Conservation (phyloP, 2,113 vertebrate genomes). For the Mus spicilegus region DNA sequence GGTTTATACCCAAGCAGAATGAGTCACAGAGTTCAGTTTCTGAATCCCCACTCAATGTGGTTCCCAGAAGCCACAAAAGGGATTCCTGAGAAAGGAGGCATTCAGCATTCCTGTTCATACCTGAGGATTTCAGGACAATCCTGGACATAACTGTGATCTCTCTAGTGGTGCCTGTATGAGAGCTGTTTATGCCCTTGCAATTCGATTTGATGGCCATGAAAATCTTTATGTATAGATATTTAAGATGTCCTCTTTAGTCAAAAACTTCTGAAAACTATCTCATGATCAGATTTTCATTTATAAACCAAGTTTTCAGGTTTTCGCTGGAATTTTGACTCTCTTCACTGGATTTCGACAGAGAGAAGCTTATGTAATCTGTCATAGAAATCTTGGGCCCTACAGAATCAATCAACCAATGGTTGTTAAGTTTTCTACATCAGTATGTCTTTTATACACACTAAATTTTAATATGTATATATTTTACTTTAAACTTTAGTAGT, state of each 20-base stretch:
- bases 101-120: background rate
- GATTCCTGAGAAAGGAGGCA: background rate
- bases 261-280: conserved; percentile 5
- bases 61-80: background rate
- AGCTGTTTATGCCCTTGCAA: background rate
- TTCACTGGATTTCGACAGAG: conserved; percentile 5
- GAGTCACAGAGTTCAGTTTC: background rate
- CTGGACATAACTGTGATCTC: background rate
- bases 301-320: conserved; percentile 1
- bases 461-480: background rate
- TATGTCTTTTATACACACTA: background rate
- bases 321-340: background rate
- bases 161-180: background rate
- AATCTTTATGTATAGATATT: background rate
- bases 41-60: background rate
- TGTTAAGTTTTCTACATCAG: conserved; percentile 3
- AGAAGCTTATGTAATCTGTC: background rate
- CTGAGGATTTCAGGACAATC: background rate
- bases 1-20: too few species aligned
- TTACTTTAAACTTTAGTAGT: background rate
- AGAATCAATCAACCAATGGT: background rate
- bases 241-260: conserved; percentile 40
- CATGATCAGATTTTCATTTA: background rate
- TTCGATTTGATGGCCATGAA: background rate
- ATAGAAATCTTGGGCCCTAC: background rate